Evolutionary conservation across 2,888 invertebrate genomes (phyloP).

Genomic region (Drosophila flavopinicola): DNA sequence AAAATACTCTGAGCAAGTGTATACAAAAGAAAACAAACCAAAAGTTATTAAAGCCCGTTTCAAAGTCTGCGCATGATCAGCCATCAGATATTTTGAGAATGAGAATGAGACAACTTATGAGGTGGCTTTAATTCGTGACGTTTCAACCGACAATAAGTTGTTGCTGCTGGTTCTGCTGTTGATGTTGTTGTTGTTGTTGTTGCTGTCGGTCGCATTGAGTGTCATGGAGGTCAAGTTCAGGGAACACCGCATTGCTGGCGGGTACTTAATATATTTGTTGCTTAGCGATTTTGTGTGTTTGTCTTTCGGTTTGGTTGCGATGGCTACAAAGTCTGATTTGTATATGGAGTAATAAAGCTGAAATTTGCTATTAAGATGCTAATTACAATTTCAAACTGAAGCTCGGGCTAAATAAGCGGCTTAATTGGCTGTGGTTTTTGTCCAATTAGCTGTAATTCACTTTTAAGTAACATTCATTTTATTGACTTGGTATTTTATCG

Average conservation of each 20-base stretch:
- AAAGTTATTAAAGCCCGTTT: constrained; percentile 7
- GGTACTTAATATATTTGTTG: constrained; percentile 2
- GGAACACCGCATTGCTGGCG: constrained; percentile 53
- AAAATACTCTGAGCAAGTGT: neutral
- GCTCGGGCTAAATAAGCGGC: neutral
- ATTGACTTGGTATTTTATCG: neutral
- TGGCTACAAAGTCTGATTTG: neutral
- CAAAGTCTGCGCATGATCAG: constrained; percentile 30
- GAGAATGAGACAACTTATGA: constrained; percentile 1
- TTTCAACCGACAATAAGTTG: constrained; percentile 21
- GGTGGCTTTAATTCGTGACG: constrained; percentile 21
- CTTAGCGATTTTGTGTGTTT: neutral
- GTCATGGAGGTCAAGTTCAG: constrained; percentile 75
- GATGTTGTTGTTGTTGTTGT: constrained; percentile 14
- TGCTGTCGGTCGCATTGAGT: constrained; percentile 24
- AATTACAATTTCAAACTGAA: constrained; percentile 16
- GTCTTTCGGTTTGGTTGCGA: constrained; percentile 4
- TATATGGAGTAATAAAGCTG: constrained; percentile 1
- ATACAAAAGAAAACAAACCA: neutral
- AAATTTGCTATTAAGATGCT: constrained; percentile 1
- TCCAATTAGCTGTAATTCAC: neutral
- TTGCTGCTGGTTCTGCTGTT: constrained; percentile 12
- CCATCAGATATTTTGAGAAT: too few species aligned
- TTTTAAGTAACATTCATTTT: neutral
- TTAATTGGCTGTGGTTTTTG: neutral